Conservation (phyloP, 2,113 vertebrate species). For the Phrynocephalus versicolor region DNA sequence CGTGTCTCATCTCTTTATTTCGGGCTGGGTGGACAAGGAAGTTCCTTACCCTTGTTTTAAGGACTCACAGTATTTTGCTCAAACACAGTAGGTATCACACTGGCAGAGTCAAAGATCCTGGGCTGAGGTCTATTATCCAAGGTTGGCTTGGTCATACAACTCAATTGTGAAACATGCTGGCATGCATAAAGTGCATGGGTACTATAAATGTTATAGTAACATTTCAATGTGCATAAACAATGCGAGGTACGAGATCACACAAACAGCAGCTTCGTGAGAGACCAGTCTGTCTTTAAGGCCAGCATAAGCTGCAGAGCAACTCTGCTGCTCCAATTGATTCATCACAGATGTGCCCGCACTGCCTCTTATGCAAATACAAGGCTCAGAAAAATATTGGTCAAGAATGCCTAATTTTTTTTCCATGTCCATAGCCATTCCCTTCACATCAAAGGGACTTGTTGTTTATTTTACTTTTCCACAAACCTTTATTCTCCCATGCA, state of each 20-base stretch:
- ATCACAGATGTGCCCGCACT: neutral
- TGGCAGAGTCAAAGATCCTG: neutral
- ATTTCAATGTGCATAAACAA: neutral
- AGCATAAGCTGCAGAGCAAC: neutral
- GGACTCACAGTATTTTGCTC: too few relatives aligned
- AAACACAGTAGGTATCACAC: too few relatives aligned
- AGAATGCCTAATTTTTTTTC: constrained; percentile 17
- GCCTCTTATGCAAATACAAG: neutral
- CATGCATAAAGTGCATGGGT: neutral
- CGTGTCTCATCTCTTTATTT: too few relatives aligned
- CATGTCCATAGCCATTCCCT: constrained; percentile 33
- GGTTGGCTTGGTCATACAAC: neutral
- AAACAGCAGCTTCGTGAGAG: neutral
- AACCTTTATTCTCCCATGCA: constrained; percentile 14
- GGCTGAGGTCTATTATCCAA: neutral
- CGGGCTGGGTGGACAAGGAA: too few relatives aligned
- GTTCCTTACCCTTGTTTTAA: too few relatives aligned
- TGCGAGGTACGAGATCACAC: neutral
- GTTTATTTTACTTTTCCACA: constrained; percentile 34
- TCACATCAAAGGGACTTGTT: constrained; percentile 31
- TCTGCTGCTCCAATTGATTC: neutral
- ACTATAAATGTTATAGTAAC: neutral
- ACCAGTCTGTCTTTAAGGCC: neutral
- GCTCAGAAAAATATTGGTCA: neutral
- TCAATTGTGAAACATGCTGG: neutral